Percentiles rank a stretch among this genome's conserved stretches.
Evolutionary conservation across 2,113 vertebrate species (phyloP).

Genomic region (Typhlomys cinereus): DNA sequence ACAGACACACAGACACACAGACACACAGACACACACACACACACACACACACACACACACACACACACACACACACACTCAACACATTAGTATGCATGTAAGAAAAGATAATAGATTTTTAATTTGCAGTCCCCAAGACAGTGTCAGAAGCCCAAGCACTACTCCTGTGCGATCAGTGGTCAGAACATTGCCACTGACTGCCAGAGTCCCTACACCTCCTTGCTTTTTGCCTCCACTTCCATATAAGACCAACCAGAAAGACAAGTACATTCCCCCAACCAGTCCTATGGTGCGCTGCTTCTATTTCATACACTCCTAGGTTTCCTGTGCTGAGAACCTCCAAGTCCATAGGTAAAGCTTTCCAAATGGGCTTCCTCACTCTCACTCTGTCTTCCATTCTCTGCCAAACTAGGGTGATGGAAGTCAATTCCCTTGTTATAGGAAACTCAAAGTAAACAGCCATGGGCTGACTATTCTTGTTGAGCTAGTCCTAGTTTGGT

Average conservation of each 20-base stretch:
- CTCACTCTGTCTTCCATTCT: not conserved
- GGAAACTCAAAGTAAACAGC: not conserved
- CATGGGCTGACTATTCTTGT: not conserved
- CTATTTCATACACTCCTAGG: not conserved
- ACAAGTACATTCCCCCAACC: not conserved
- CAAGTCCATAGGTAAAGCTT: not conserved
- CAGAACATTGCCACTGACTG: not conserved
- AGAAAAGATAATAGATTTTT: not conserved
- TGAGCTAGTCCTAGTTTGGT: conserved; percentile 8
- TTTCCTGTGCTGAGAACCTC: not conserved
- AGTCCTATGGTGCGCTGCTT: not conserved
- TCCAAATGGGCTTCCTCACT: not conserved
- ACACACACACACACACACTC: too few species aligned
- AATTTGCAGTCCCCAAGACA: not conserved
- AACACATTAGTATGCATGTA: too few species aligned
- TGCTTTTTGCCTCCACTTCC: not conserved
- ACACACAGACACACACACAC: too few species aligned
- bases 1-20: too few species aligned
- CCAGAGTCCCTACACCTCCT: not conserved
- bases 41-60: too few species aligned
- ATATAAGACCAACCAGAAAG: not conserved
- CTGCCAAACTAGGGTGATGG: not conserved
- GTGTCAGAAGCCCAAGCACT: not conserved
- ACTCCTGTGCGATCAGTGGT: not conserved
- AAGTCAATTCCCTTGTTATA: not conserved